Evolutionary conservation across 2,797 vertebrate species (phyloP).

Genomic region (Chiropotes sagulatus): DNA sequence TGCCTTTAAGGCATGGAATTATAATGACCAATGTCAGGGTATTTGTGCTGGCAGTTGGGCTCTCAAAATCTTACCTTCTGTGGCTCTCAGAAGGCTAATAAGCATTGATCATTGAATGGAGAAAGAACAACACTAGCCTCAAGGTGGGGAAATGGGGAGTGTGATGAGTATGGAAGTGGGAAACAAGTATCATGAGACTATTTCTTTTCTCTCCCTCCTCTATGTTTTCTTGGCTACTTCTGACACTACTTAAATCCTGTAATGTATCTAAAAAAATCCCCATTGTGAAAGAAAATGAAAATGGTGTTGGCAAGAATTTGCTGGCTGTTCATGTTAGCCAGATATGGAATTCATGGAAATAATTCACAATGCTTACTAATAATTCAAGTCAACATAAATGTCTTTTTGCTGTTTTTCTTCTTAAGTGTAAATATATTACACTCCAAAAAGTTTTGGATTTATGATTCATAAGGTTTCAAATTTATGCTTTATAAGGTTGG

Average conservation of each 20-base stretch:
- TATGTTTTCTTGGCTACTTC: slow-evolving; percentile 46
- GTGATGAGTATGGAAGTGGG: not conserved
- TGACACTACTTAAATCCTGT: slow-evolving; percentile 1
- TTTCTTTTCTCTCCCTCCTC: not conserved
- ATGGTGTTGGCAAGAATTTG: slow-evolving; percentile 13
- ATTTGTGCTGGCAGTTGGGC: not conserved
- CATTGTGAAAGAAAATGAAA: slow-evolving; percentile 63
- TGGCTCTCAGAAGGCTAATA: not conserved
- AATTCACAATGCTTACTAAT: not conserved
- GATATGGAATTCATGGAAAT: not conserved
- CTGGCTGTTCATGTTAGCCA: not conserved
- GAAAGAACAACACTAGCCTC: not conserved
- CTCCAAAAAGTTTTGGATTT: not conserved
- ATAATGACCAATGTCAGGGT: not conserved
- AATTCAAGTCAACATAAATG: not conserved
- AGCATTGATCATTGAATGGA: not conserved
- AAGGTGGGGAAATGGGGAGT: not conserved
- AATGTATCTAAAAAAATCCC: slow-evolving; percentile 19
- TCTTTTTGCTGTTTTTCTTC: not conserved
- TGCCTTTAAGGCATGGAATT: not conserved
- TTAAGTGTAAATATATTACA: not conserved
- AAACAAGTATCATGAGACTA: not conserved
- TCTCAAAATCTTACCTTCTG: slow-evolving; percentile 14
- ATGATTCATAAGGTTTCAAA: slow-evolving; percentile 50
- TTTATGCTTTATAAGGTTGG: slow-evolving; percentile 52